These are phyloP conservation scores for Brachyopa scutellaris DNA, from an alignment of 2,888 invertebrate species.

Conservation along the genomic window DNA sequence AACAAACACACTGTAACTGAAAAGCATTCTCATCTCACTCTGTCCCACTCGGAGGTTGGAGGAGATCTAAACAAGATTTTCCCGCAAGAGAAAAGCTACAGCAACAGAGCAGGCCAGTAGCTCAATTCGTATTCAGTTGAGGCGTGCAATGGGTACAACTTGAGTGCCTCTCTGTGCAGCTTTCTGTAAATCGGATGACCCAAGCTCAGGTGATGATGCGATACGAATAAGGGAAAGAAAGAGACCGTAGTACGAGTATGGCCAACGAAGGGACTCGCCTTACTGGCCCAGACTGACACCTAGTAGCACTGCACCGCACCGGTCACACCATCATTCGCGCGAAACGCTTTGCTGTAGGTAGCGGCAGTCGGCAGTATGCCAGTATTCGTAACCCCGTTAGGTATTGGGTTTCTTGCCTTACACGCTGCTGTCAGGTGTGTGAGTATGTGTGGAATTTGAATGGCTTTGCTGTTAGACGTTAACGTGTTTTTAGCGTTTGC, in stretches of 20 bases:
- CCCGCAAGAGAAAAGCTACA: not conserved
- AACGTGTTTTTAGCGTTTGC: too few relatives aligned
- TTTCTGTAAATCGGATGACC: constrained; percentile 48
- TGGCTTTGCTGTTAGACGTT: too few relatives aligned
- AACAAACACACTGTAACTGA: not conserved
- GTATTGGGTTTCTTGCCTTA: not conserved
- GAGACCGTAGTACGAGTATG: too few relatives aligned
- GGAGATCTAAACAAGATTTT: not conserved
- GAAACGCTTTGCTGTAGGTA: too few relatives aligned
- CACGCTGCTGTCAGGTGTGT: not conserved
- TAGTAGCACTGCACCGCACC: not conserved
- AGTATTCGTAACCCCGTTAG: constrained; percentile 18
- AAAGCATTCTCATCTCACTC: constrained; percentile 24
- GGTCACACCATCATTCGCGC: too few relatives aligned
- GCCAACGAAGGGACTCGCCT: too few relatives aligned
- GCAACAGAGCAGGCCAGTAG: not conserved
- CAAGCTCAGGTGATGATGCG: constrained; percentile 16
- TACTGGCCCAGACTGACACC: constrained; percentile 33
- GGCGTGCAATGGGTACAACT: constrained; percentile 24
- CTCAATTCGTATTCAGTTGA: constrained; percentile 27
- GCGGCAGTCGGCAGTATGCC: not conserved
- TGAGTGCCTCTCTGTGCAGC: constrained; percentile 32
- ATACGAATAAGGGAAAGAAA: not conserved
- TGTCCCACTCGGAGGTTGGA: too few relatives aligned
- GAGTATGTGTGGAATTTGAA: not conserved